Base-by-base conservation (phyloP, 2,888 invertebrate genomes). In the Protodeltote pygarga region DNA sequence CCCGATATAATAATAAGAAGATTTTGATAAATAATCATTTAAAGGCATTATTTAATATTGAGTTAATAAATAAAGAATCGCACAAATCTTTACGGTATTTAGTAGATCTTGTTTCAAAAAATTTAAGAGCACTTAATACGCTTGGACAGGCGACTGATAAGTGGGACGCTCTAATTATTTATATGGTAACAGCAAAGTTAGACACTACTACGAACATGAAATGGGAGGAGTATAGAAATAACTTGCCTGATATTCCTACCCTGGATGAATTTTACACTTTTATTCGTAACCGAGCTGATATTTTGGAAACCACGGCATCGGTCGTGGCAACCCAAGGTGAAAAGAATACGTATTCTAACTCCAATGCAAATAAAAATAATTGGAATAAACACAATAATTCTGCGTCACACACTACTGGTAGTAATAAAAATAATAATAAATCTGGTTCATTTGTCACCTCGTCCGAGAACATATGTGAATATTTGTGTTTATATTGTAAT, bases 141-240 rank as follows among this genome's bases (percentile, higher is more conserved):
- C 11, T 35, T 8, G 35, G 25, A 17, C 25, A 35, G n/a, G 25
- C 24, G 3, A 35, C 35, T 1, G 35, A 35, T 8, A 4, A 35
- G 10, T 35, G 35, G 35, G 35, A 35, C 13, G 14, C 25, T 15
- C 19, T 32, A 14, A 20, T 32, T 2, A 32, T 32, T 3, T 32
- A 8, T 32, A 21, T 32, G 32, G 13, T 32, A 8, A 20, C 32
- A 8, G 2, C 13, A 5, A 32, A 32, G 13, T 10, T 32, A 32
- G 32, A 32, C 13, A 4, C 11, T 1, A 20, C 13, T 6, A 13
- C 32, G 3, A 13, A 9, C 20, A 32, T 4, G 21, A 32, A 32
- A 13, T 32, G 32, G 32, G 32, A 32, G 13, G 32, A 32, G 21
- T 6, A 20, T 8, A 19, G 8, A 6, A 11, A 32, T 32, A 32